Conservation (phyloP, 2,113 vertebrate species). For the Saccopteryx bilineata region DNA sequence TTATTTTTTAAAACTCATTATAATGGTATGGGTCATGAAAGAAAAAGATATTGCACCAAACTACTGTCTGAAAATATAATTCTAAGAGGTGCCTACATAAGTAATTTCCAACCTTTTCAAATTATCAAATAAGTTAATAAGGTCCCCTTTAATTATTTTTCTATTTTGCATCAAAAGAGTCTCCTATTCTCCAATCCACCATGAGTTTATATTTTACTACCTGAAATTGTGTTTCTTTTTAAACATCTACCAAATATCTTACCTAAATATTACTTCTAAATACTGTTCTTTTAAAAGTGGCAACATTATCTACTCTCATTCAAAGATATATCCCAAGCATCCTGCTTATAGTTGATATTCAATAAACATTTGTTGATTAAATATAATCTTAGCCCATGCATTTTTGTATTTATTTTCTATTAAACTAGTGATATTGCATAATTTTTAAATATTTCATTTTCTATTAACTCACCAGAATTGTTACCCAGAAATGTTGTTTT, state of each 20-base stretch:
- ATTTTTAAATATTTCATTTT: slow-evolving; percentile 1
- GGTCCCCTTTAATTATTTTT: background rate
- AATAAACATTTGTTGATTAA: slow-evolving; percentile 50
- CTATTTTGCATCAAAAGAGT: background rate
- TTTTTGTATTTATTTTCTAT: background rate
- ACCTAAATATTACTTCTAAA: background rate
- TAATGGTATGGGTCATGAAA: background rate
- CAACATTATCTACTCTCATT: background rate
- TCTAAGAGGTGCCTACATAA: background rate
- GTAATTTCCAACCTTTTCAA: slow-evolving; percentile 33
- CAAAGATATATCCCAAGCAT: background rate
- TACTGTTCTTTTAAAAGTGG: background rate
- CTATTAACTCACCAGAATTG: background rate
- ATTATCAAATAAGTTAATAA: slow-evolving; percentile 39
- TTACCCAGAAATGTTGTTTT: background rate
- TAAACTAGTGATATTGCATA: slow-evolving; percentile 7
- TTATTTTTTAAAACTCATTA: slow-evolving; percentile 57
- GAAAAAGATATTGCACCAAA: slow-evolving; percentile 9
- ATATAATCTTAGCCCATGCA: background rate
- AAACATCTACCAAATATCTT: background rate
- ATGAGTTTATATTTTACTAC: background rate
- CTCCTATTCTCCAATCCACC: background rate
- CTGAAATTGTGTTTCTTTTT: background rate
- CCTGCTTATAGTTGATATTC: background rate
- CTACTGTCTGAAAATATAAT: slow-evolving; percentile 1